phyloP scores from a whole-genome alignment of 2,888 invertebrate species.

The Lycaena phlaeas region DNA sequence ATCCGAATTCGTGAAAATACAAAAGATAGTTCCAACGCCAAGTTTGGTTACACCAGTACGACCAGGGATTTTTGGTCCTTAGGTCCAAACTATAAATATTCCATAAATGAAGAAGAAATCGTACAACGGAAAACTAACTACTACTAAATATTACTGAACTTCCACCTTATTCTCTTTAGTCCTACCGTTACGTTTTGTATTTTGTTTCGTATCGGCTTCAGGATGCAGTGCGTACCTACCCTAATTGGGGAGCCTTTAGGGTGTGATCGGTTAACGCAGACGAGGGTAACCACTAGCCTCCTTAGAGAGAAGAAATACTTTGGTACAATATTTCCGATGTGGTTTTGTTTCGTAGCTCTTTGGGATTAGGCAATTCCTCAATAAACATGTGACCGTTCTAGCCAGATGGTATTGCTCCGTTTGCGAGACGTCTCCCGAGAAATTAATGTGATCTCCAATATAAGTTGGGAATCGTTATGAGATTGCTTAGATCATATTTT shows the following conservation, averaged over 20 bases:
- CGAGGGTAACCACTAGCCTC: constrained; percentile 65
- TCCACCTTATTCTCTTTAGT: too few relatives aligned
- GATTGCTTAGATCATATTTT: constrained; percentile 9
- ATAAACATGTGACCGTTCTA: constrained; percentile 59
- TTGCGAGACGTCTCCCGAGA: constrained; percentile 64
- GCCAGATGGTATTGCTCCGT: constrained; percentile 62
- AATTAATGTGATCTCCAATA: constrained; percentile 64
- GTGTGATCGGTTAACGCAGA: constrained; percentile 69
- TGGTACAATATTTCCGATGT: constrained; percentile 68
- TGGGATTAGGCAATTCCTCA: constrained; percentile 67
- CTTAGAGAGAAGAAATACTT: constrained; percentile 69
- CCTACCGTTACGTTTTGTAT: too few relatives aligned
- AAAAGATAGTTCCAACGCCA: too few relatives aligned
- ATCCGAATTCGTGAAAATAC: too few relatives aligned
- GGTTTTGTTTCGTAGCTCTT: constrained; percentile 72
- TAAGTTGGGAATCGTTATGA: constrained; percentile 33
- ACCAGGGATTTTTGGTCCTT: too few relatives aligned
- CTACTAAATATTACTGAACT: too few relatives aligned
- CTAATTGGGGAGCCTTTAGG: constrained; percentile 70
- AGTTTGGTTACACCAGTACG: too few relatives aligned
- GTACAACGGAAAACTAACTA: too few relatives aligned
- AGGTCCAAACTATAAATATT: too few relatives aligned
- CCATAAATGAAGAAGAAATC: too few relatives aligned
- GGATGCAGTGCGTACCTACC: constrained; percentile 66
- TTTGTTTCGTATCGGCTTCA: too few relatives aligned